Percentiles rank a stretch among this genome's conserved stretches.
Conservation (phyloP, 2,888 invertebrate species). For the Bursaphelenchus okinawaensis region DNA sequence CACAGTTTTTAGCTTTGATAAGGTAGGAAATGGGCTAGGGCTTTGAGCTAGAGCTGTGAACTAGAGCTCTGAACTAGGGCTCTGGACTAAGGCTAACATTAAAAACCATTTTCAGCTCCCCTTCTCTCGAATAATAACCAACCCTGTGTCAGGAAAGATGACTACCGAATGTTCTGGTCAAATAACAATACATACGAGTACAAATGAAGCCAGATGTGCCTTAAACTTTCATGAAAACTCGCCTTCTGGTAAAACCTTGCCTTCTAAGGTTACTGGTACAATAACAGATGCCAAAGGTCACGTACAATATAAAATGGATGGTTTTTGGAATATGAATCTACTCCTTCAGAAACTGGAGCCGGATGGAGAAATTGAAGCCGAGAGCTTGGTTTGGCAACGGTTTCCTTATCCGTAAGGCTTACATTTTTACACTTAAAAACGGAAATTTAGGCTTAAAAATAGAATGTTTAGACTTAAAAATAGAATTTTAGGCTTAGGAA, state of each 20-base stretch:
- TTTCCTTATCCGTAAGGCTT: constrained; percentile 63
- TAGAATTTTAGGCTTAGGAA: too few relatives aligned
- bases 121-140: constrained; percentile 14
- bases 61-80: too few relatives aligned
- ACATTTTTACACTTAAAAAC: not conserved
- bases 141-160: constrained; percentile 69
- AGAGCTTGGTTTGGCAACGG: constrained; percentile 77
- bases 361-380: constrained; percentile 66
- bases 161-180: constrained; percentile 99
- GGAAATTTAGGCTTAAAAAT: too few relatives aligned
- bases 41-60: too few relatives aligned
- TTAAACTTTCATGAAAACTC: not conserved
- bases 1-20: constrained; percentile 92
- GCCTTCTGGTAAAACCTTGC: not conserved
- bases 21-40: constrained; percentile 75
- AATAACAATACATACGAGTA: constrained; percentile 85
- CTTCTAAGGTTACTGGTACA: constrained; percentile 71
- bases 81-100: too few relatives aligned
- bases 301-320: constrained; percentile 68
- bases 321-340: constrained; percentile 83
- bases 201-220: constrained; percentile 76
- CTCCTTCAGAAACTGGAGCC: constrained; percentile 74
- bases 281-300: constrained; percentile 64
- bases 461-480: too few relatives aligned
- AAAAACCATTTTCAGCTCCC: constrained; percentile 13